These are phyloP conservation scores for Megaptera novaeangliae DNA, from an alignment of 2,113 vertebrate species.

Conservation along the genomic window DNA sequence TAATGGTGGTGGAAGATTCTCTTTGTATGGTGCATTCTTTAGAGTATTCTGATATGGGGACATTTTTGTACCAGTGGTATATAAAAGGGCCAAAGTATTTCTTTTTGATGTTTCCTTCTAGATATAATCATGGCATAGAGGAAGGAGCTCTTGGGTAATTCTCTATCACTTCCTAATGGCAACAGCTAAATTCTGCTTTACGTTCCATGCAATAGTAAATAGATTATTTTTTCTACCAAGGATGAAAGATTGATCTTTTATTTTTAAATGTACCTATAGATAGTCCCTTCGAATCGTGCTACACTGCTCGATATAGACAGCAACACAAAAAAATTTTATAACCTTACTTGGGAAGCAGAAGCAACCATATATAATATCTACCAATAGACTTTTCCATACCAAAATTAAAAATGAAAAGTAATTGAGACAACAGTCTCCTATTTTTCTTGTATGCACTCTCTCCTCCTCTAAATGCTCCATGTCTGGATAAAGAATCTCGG, in stretches of 20 bases:
- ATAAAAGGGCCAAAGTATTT: not conserved
- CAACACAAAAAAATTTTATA: rapidly evolving
- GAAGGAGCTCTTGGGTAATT: rapidly evolving
- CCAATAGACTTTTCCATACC: rapidly evolving
- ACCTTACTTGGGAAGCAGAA: no score
- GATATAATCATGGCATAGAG: rapidly evolving
- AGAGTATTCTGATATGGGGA: rapidly evolving
- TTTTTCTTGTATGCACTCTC: no score
- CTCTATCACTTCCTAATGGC: no score
- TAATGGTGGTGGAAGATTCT: rapidly evolving
- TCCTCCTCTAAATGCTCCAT: not conserved
- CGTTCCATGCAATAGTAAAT: rapidly evolving
- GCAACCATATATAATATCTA: rapidly evolving
- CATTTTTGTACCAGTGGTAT: not conserved
- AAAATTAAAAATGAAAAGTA: not conserved
- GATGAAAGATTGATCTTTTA: not conserved
- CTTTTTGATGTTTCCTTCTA: not conserved
- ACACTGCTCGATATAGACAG: rapidly evolving
- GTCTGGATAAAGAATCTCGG: not conserved
- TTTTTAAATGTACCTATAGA: not conserved
- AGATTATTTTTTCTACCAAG: not conserved
- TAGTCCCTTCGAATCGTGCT: rapidly evolving
- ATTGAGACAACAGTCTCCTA: not conserved
- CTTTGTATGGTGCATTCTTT: not conserved
- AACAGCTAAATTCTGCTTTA: not conserved